These are phyloP conservation scores for Pachyseris speciosa DNA, from an alignment of 64 coral and sea anemone species.

Conservation along the genomic window DNA sequence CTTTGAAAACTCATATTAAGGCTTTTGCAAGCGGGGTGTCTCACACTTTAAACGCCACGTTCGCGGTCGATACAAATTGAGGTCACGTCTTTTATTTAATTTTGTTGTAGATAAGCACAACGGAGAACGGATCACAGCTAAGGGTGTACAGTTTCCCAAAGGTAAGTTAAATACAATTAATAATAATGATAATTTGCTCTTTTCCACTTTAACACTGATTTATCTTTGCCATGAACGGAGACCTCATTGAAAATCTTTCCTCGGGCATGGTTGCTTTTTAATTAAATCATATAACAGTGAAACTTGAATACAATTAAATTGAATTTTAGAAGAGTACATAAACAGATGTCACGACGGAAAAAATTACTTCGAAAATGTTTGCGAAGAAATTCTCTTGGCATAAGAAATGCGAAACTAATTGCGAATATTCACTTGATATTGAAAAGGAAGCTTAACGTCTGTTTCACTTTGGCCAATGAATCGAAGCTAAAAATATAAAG, in stretches of 20 bases:
- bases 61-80: background rate
- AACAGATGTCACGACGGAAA: no score
- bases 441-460: no score
- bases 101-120: background rate
- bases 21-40: background rate
- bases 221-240: background rate
- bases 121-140: background rate
- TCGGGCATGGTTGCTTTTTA: background rate
- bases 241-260: background rate
- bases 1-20: background rate
- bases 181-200: no score
- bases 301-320: no score
- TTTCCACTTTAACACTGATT: background rate
- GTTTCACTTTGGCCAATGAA: no score
- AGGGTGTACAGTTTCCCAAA: background rate
- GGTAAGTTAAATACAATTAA: slow-evolving; percentile 1
- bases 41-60: background rate
- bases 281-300: background rate
- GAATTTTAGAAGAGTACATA: no score
- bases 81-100: background rate
- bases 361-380: no score
- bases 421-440: no score
- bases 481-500: no score
- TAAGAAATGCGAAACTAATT: no score
- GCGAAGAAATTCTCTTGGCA: no score